Evolutionary conservation across 2,797 vertebrate genomes (phyloP), one percentile per base, ranked within the genome.

Genomic region (Gymnopithys bicolor): DNA sequence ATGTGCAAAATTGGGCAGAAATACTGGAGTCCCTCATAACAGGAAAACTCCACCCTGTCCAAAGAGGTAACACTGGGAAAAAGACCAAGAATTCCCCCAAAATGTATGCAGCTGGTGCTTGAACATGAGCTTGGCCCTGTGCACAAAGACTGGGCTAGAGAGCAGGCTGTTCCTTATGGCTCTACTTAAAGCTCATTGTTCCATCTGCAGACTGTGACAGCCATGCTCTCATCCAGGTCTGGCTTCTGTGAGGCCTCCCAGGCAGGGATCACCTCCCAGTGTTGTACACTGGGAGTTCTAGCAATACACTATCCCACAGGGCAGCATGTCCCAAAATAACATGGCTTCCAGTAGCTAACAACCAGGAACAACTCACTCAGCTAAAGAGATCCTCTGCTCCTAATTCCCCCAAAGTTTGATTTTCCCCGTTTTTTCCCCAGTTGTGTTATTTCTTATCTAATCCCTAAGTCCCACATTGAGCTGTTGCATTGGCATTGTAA

Each of bases 11-110:
- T 76, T 85, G 81, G 68, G 77, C 52, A 89, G 93, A 95, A 93
- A 86, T 12, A 55, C 69, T 64, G 27, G 60, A 93, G 58, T 88
- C 66, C 37, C 74, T 87, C 68, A 62, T 88, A 96, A 93, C 67
- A 92, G 84, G 93, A 90, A 90, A 94, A 71, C 90, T 84, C 85
- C 93, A 95, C 71, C 89, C 86, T 93, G 48, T 60, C 78, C 89
- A 91, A 80, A 96, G 94, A 94, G 93, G 83, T 94, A 93, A 94
- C 70, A 23, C 52, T 71, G 83, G 93, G 91, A 91, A 93, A 86
- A 88, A 89, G 52, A 95, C 76, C 86, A 95, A 90, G 90, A 92
- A 96, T 94, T 92, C 76, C 82, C 53, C 52, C 84, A 69, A 93
- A 95, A 93, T 9, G 37, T 71, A 64, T 60, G 75, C 94, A 95